These are phyloP conservation scores for Epinephelus malabaricus DNA, from an alignment of 2,797 vertebrate genomes.

Conservation along the genomic window DNA sequence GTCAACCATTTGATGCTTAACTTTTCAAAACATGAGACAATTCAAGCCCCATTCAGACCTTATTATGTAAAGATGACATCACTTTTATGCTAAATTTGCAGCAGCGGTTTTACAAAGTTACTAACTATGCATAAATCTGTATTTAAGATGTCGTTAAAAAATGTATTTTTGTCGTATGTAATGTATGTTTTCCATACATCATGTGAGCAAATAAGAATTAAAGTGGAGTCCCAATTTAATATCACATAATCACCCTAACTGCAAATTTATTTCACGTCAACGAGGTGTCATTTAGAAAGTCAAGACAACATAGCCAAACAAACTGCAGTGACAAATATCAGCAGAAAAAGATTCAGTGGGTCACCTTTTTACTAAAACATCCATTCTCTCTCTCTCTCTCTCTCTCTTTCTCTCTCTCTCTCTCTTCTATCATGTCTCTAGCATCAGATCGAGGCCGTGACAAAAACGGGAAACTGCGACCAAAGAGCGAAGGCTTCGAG, in stretches of 20 bases:
- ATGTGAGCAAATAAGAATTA: no score
- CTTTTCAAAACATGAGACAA: not conserved
- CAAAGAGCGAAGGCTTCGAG: conserved; percentile 99
- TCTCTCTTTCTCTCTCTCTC: no score
- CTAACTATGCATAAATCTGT: no score
- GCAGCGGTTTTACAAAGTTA: no score
- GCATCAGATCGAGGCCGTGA: conserved; percentile 91
- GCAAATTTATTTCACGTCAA: not conserved
- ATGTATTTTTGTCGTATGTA: no score
- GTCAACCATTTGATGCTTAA: not conserved
- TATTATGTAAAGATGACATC: not conserved
- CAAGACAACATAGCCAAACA: not conserved
- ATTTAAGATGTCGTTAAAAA: no score
- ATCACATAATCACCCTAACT: not conserved
- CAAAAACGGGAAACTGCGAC: conserved; percentile 94
- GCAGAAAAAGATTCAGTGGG: no score
- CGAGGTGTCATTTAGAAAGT: not conserved
- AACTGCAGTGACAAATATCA: not conserved
- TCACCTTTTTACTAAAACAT: not conserved
- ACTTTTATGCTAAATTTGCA: no score
- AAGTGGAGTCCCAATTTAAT: no score
- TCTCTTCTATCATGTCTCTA: conserved; percentile 54
- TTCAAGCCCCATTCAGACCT: not conserved
- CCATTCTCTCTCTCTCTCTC: not conserved
- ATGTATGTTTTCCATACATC: not conserved